Percentiles rank a stretch among this genome's conserved stretches.
phyloP scores from a whole-genome alignment of 2,113 vertebrate genomes.

The Pygoscelis antarcticus region DNA sequence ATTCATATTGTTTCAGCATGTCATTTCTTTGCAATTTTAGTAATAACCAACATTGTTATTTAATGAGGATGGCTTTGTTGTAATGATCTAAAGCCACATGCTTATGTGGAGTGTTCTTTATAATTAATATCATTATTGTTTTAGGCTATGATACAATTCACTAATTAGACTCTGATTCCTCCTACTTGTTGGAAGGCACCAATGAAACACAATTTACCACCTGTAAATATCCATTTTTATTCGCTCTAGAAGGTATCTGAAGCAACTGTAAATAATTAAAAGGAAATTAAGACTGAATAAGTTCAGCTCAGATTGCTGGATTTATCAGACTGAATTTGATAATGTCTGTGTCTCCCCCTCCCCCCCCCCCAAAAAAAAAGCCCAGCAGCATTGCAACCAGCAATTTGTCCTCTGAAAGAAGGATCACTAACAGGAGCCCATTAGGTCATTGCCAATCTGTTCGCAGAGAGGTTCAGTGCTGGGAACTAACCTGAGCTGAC shows the following conservation, averaged over 20 bases:
- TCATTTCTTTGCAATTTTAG: neutral
- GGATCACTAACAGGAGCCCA: neutral
- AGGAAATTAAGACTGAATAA: neutral
- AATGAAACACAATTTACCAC: neutral
- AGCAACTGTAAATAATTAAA: neutral
- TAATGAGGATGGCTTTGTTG: neutral
- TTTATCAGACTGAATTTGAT: neutral
- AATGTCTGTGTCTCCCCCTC: neutral
- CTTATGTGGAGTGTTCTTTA: neutral
- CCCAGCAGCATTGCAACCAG: no score
- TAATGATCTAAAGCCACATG: neutral
- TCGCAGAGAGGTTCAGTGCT: neutral
- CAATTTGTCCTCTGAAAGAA: neutral
- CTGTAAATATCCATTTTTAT: neutral
- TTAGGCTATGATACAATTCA: neutral
- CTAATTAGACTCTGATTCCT: neutral
- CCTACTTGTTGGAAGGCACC: neutral
- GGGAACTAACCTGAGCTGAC: slow-evolving; percentile 44
- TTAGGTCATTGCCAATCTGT: neutral
- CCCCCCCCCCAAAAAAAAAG: neutral
- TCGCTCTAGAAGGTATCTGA: neutral
- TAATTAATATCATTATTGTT: neutral
- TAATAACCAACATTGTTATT: neutral
- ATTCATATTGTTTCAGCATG: neutral
- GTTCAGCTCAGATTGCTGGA: neutral